Conservation (phyloP, 2,797 vertebrate species). For the Percopsis omiscomaycus region DNA sequence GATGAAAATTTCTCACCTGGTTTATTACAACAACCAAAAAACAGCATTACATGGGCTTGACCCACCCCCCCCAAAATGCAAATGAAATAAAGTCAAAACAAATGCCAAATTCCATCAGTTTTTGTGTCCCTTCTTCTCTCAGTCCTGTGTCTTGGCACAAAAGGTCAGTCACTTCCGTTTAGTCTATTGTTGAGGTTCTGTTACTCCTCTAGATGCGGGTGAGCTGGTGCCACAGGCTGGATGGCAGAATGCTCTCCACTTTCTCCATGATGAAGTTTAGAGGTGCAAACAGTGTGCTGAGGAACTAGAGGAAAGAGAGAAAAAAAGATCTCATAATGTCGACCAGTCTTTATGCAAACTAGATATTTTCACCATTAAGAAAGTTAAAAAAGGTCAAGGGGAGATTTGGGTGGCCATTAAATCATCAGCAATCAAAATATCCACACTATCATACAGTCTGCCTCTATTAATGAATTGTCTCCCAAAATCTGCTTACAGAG, state of each 20-base stretch:
- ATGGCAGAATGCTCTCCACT: slow-evolving; percentile 96
- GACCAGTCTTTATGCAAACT: no score
- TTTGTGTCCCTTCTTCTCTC: slow-evolving; percentile 61
- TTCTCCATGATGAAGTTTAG: slow-evolving; percentile 99
- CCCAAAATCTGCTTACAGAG: no score
- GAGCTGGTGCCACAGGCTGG: slow-evolving; percentile 98
- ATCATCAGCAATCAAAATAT: no score
- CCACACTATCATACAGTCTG: no score
- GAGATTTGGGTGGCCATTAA: no score
- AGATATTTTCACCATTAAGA: no score
- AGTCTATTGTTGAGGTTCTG: no score
- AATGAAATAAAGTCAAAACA: slow-evolving; percentile 70
- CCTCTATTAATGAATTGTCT: no score
- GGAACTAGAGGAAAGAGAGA: slow-evolving; percentile 82
- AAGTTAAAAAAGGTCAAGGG: background rate
- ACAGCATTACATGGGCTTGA: slow-evolving; percentile 84
- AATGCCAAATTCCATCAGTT: slow-evolving; percentile 49
- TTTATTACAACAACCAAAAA: slow-evolving; percentile 88
- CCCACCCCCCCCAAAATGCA: slow-evolving; percentile 57
- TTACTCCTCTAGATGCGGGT: slow-evolving; percentile 87
- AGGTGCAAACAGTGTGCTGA: slow-evolving; percentile 97
- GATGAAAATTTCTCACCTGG: slow-evolving; percentile 86
- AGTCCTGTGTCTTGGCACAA: slow-evolving; percentile 7
- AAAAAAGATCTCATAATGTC: background rate
- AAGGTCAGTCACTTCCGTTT: slow-evolving; percentile 8